Base-by-base conservation (phyloP, 2,888 invertebrate genomes). In the Rhingia rostrata region DNA sequence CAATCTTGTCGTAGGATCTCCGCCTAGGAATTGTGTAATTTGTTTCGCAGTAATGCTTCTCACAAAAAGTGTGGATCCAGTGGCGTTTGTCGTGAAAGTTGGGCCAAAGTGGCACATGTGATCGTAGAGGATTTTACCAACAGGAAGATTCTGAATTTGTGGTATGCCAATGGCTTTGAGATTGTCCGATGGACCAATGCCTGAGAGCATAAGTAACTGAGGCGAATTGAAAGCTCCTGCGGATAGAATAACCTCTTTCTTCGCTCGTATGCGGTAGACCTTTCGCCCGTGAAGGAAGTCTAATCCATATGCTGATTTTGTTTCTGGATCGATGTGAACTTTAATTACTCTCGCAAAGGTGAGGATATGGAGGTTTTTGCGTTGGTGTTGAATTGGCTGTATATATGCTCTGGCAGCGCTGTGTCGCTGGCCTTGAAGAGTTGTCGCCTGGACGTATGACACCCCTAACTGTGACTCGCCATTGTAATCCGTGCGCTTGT, bases 171-270 rank as follows among this genome's bases (percentile, higher is more conserved):
- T 89, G 3, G 92, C 91, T 14, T 90, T 88, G 1, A 95, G 90
- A 87, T 95, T 92, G 53, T 93, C 89, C 77, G 88, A 91, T 0
- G 94, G 94, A 2, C 94, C 94, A 10, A 94, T 89, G 0, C 97
- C 97, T 5, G 97, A 97, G 4, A 98, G 90, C 96, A 98, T 96
- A 7, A 98, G 93, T 3, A 98, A 90, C 90, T 98, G 98, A 0
- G 98, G 97, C 0, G 97, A 96, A 88, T 96, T 96, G 86, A 98
- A 95, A 1, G 97, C 94, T 0, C 98, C 98, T 2, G 96, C 97
- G 10, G 96, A 95, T 12, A 98, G 88, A 67, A 98, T 95, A 0
- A 98, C 95, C 92, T 97, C 97, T 89, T 95, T 96, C 82, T 92
- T 92, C 0, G 95, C 96, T 54, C 90, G 91, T 0, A 94, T 94